Percentiles rank a stretch among this genome's conserved stretches.
These are phyloP conservation scores for Gymnocypris eckloni DNA, from an alignment of 2,797 vertebrate genomes.

Conservation along the genomic window DNA sequence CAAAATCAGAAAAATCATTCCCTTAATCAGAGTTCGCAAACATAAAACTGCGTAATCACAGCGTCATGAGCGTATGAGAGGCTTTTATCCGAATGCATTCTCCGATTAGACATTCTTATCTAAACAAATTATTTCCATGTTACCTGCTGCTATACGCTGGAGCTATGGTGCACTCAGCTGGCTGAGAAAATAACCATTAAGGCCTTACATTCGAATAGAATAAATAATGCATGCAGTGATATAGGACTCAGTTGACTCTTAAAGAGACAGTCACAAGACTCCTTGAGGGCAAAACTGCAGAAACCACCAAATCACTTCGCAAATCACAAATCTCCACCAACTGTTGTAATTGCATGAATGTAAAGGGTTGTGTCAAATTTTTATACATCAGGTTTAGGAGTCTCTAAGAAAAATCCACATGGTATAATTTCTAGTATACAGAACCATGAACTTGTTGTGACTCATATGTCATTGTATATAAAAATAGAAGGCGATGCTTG, in stretches of 20 bases:
- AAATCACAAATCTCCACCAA: not conserved
- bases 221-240: slow-evolving; percentile 66
- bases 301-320: slow-evolving; percentile 6
- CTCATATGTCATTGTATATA: slow-evolving; percentile 17
- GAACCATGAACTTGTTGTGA: slow-evolving; percentile 23
- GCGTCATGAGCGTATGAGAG: not conserved
- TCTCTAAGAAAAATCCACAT: slow-evolving; percentile 2
- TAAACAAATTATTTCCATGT: slow-evolving; percentile 57
- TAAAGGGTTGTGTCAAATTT: not conserved
- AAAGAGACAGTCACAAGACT: slow-evolving; percentile 55
- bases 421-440: not conserved
- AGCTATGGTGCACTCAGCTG: slow-evolving; percentile 64
- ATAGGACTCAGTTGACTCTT: slow-evolving; percentile 57
- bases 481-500: slow-evolving; percentile 26
- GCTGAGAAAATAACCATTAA: slow-evolving; percentile 63
- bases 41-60: not conserved
- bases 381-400: not conserved
- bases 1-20: not conserved
- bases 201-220: slow-evolving; percentile 51
- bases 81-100: slow-evolving; percentile 17
- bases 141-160: slow-evolving; percentile 51
- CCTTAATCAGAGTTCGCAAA: slow-evolving; percentile 20
- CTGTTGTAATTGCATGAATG: not conserved
- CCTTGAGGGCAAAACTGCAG: slow-evolving; percentile 10
- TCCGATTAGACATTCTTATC: slow-evolving; percentile 43